phyloP scores from a whole-genome alignment of 2,113 vertebrate genomes.

The Cebus imitator region DNA sequence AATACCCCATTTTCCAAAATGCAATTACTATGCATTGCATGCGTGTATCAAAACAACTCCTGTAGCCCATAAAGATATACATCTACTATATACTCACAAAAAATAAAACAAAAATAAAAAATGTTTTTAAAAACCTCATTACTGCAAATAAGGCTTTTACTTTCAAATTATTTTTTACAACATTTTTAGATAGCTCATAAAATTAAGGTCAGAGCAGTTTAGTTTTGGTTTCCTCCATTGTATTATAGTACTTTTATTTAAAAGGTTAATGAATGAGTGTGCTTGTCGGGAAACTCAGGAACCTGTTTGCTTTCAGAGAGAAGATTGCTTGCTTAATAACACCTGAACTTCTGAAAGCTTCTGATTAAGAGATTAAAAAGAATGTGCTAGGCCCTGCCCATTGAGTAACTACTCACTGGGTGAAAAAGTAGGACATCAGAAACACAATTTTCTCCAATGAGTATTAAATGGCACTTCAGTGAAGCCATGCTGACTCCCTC shows the following conservation, averaged over 20 bases:
- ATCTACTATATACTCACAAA: too few relatives aligned
- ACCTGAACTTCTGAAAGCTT: slow-evolving; percentile 8
- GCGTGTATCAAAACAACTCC: too few relatives aligned
- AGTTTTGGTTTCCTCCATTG: neutral
- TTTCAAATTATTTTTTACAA: neutral
- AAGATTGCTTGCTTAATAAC: neutral
- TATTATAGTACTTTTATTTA: neutral
- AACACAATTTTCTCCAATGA: neutral
- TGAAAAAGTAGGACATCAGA: neutral
- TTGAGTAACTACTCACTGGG: neutral
- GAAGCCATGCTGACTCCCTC: neutral
- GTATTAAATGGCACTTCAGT: neutral
- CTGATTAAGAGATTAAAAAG: slow-evolving; percentile 10
- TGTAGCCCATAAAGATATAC: too few relatives aligned
- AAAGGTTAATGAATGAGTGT: neutral
- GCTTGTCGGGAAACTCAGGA: neutral
- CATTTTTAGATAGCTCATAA: neutral
- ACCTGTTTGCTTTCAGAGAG: slow-evolving; percentile 14
- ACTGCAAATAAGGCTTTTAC: neutral
- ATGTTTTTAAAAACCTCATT: neutral
- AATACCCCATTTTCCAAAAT: too few relatives aligned
- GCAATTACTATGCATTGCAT: too few relatives aligned
- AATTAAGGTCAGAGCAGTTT: neutral
- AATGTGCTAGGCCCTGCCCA: neutral
- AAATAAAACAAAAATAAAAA: too few relatives aligned